Evolutionary conservation across 2,797 vertebrate genomes (phyloP).

Genomic region (Calcarius lapponicus): DNA sequence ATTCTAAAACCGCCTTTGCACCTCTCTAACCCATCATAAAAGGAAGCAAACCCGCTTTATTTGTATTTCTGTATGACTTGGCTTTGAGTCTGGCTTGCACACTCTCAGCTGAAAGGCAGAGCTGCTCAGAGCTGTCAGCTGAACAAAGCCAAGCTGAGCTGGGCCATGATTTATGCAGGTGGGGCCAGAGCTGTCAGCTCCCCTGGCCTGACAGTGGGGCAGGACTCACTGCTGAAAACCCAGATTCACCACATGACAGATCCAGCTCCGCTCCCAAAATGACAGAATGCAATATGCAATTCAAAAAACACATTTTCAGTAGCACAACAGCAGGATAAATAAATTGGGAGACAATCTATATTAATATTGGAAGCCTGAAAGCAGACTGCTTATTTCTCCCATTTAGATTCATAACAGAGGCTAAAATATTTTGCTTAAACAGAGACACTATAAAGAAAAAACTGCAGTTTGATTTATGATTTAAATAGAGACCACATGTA

Average conservation of each 20-base stretch:
- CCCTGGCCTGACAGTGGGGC: not conserved
- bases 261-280: not conserved
- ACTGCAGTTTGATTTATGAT: not conserved
- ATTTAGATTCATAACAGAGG: not conserved
- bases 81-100: not conserved
- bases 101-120: not conserved
- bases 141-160: slow-evolving; percentile 41
- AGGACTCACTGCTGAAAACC: not conserved
- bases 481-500: not conserved
- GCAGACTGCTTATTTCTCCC: not conserved
- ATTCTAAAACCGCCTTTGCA: not conserved
- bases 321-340: slow-evolving; percentile 6
- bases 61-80: not conserved
- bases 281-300: slow-evolving; percentile 12
- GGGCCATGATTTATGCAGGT: slow-evolving; percentile 6
- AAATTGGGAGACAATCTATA: slow-evolving; percentile 6
- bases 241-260: not conserved
- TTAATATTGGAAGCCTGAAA: not conserved
- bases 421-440: slow-evolving; percentile 22
- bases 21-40: not conserved
- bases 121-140: slow-evolving; percentile 48
- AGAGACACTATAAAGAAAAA: not conserved
- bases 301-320: not conserved
- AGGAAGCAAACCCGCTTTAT: not conserved
- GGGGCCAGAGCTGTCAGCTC: slow-evolving; percentile 50